Conservation (phyloP, 2,113 vertebrate species). For the Onychorhynchus coronatus region DNA sequence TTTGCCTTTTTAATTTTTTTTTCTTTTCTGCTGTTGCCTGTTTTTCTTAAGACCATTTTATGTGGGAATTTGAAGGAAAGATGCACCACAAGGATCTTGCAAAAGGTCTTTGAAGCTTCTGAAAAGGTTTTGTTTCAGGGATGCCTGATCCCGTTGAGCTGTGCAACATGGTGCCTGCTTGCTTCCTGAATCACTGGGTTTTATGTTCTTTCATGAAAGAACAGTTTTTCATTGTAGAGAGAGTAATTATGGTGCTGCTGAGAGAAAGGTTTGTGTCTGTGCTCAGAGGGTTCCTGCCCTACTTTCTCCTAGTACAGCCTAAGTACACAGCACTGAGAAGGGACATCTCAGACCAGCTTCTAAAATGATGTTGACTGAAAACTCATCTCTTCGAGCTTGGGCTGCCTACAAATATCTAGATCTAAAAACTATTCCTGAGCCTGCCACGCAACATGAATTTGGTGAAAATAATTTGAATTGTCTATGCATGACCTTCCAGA, state of each 20-base stretch:
- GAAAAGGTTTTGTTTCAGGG: not conserved
- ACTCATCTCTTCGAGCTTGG: not conserved
- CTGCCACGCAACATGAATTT: not conserved
- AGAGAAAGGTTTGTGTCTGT: not conserved
- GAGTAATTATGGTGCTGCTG: not conserved
- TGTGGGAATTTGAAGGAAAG: not conserved
- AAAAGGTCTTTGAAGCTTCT: not conserved
- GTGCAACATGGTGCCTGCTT: not conserved
- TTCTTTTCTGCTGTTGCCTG: not conserved
- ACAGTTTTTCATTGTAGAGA: not conserved
- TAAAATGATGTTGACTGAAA: not conserved
- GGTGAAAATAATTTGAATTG: not conserved
- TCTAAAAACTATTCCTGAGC: not conserved
- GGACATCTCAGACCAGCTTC: not conserved
- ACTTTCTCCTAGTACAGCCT: not conserved
- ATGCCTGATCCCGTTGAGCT: accelerated
- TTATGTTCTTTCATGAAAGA: not conserved
- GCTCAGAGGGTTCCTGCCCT: not conserved
- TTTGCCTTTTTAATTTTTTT: not conserved
- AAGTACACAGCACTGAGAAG: not conserved
- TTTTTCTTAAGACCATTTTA: not conserved
- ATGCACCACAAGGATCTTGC: not conserved
- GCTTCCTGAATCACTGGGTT: not conserved
- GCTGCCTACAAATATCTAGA: not conserved
- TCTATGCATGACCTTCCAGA: not conserved